These are phyloP conservation scores for Cebidichthys violaceus DNA, from an alignment of 2,113 vertebrate species.

Conservation along the genomic window DNA sequence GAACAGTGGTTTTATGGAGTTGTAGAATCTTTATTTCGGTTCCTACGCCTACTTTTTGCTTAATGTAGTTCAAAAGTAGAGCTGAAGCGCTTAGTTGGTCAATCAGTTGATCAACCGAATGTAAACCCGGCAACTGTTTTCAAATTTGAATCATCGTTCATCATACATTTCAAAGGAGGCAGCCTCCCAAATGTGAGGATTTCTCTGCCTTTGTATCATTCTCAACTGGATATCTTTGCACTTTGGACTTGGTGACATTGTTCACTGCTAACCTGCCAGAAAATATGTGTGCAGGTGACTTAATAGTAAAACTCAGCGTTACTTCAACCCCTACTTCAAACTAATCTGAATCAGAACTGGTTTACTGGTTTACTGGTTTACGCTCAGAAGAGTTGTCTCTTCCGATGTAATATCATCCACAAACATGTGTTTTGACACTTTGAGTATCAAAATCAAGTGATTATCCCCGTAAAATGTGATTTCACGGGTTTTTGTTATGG, in stretches of 20 bases:
- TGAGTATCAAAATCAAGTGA: constrained; percentile 14
- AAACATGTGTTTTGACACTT: not conserved
- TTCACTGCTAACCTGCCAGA: too few species aligned
- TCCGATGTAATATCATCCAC: not conserved
- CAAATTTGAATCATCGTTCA: not conserved
- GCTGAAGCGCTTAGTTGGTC: not conserved
- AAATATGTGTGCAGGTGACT: not conserved
- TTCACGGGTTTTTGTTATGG: not conserved
- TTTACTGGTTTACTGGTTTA: constrained; percentile 1
- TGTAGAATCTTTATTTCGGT: constrained; percentile 5
- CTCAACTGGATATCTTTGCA: not conserved
- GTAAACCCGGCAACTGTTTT: not conserved
- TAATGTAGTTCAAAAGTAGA: not conserved
- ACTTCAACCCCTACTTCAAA: not conserved
- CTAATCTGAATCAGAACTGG: not conserved
- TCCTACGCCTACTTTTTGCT: not conserved
- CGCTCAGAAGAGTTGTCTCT: not conserved
- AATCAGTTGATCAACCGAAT: not conserved
- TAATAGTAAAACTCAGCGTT: not conserved
- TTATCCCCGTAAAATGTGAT: constrained; percentile 1
- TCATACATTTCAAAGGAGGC: not conserved
- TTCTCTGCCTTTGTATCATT: not conserved
- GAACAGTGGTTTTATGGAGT: constrained; percentile 8
- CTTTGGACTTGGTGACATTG: not conserved
- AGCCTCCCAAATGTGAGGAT: not conserved